These are phyloP conservation scores for Tragelaphus buxtoni DNA, from an alignment of 2,113 vertebrate species.

Conservation along the genomic window DNA sequence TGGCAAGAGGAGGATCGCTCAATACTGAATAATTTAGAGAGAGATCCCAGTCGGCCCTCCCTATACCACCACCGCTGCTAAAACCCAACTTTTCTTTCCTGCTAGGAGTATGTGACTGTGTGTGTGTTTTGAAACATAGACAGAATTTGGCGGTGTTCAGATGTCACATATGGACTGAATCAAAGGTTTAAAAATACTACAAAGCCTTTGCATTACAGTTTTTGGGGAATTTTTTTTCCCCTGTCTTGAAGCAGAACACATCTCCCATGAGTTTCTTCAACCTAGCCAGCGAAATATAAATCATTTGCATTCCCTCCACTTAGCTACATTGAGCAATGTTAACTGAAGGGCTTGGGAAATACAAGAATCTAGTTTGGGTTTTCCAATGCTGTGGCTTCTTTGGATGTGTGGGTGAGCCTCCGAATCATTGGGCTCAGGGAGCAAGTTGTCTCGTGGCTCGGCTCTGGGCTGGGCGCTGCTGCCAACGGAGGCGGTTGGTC, in stretches of 20 bases:
- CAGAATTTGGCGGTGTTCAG: slow-evolving; percentile 73
- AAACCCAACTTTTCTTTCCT: slow-evolving; percentile 70
- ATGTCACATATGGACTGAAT: slow-evolving; percentile 80
- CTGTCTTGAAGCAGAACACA: slow-evolving; percentile 71
- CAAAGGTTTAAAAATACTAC: slow-evolving; percentile 79
- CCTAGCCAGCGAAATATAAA: slow-evolving; percentile 73
- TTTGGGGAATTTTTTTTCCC: slow-evolving; percentile 40
- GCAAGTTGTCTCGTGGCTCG: not conserved
- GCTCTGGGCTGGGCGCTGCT: not conserved
- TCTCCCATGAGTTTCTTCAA: slow-evolving; percentile 73
- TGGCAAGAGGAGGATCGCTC: slow-evolving; percentile 1
- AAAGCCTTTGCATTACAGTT: slow-evolving; percentile 75
- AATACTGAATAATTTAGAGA: slow-evolving; percentile 49
- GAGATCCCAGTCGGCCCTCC: not conserved
- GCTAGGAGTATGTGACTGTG: slow-evolving; percentile 24
- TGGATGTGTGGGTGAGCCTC: not conserved
- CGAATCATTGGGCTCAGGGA: not conserved
- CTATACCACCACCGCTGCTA: not conserved
- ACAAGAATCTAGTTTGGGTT: slow-evolving; percentile 34
- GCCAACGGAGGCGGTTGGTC: not conserved
- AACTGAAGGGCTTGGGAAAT: slow-evolving; percentile 65
- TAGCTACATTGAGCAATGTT: slow-evolving; percentile 61
- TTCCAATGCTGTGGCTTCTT: slow-evolving; percentile 33
- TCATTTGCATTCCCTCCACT: slow-evolving; percentile 68
- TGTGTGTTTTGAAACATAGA: slow-evolving; percentile 61